Conservation (phyloP, 1,140 invertebrate species). For the Cyrtorhinus lividipennis region DNA sequence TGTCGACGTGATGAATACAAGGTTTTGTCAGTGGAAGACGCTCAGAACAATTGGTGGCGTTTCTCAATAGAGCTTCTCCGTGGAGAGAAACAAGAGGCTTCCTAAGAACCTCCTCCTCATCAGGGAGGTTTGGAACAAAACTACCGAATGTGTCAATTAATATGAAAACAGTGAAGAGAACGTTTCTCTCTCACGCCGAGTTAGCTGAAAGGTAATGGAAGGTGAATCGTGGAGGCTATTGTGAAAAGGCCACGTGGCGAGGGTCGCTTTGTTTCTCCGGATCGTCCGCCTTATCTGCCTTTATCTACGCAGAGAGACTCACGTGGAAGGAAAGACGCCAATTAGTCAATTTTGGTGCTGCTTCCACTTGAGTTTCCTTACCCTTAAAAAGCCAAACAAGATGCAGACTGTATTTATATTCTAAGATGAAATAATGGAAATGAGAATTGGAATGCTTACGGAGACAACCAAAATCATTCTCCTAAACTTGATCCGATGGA, state of each 20-base stretch:
- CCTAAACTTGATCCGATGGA: too few species aligned
- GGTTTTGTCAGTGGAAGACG: not conserved
- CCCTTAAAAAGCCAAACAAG: too few species aligned
- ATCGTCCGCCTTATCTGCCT: not conserved
- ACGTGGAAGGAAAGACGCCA: too few species aligned
- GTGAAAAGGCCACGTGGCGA: not conserved
- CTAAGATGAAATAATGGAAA: too few species aligned
- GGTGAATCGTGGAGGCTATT: not conserved
- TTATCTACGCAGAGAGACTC: not conserved
- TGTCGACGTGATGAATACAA: not conserved
- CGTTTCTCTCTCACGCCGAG: not conserved
- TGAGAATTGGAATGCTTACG: too few species aligned
- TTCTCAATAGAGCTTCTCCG: not conserved
- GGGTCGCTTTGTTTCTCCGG: not conserved
- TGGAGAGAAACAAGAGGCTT: not conserved
- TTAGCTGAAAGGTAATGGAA: not conserved
- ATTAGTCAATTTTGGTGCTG: not conserved
- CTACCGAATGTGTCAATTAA: not conserved
- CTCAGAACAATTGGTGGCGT: not conserved
- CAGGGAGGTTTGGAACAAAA: not conserved
- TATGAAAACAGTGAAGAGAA: not conserved
- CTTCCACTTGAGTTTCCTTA: too few species aligned
- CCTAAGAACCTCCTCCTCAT: not conserved
- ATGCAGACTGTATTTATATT: too few species aligned
- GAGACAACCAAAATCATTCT: too few species aligned